Conservation (phyloP, 2,113 vertebrate genomes). For the Istiophorus platypterus region DNA sequence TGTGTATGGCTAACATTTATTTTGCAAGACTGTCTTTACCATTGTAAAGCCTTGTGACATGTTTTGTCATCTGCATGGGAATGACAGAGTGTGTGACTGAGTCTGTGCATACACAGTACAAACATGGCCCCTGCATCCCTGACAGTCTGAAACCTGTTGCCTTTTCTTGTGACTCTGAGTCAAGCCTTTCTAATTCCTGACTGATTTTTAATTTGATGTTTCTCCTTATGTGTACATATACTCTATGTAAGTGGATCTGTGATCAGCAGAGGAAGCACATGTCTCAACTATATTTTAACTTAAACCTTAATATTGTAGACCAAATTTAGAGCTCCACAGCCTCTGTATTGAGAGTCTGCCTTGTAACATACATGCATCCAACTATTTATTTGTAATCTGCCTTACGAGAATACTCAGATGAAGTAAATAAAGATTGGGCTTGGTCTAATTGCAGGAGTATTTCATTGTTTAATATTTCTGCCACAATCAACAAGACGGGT, state of each 20-base stretch:
- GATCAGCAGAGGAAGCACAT: conserved; percentile 63
- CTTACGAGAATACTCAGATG: conserved; percentile 70
- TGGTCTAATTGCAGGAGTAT: conserved; percentile 24
- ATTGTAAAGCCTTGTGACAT: conserved; percentile 21
- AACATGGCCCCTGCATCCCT: neutral
- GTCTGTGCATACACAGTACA: neutral
- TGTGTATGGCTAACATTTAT: conserved; percentile 1
- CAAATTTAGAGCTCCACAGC: conserved; percentile 33
- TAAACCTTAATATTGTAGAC: neutral
- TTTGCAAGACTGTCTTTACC: conserved; percentile 1
- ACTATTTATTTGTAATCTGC: conserved; percentile 88
- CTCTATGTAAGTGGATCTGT: conserved; percentile 36
- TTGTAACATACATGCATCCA: conserved; percentile 76
- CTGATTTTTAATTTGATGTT: conserved; percentile 1
- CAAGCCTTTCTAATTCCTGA: conserved; percentile 43
- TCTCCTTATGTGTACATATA: conserved; percentile 45
- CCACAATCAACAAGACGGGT: neutral
- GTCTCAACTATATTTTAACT: conserved; percentile 74
- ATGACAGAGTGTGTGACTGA: conserved; percentile 9
- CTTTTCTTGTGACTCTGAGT: conserved; percentile 40
- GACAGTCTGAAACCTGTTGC: conserved; percentile 45
- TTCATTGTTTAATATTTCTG: conserved; percentile 14
- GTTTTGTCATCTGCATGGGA: conserved; percentile 2
- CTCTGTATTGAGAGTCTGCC: conserved; percentile 47
- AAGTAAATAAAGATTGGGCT: conserved; percentile 72